Percentiles rank a stretch among this genome's conserved stretches.
phyloP scores from a whole-genome alignment of 2,797 vertebrate species.

The Rhinogobio ventralis region DNA sequence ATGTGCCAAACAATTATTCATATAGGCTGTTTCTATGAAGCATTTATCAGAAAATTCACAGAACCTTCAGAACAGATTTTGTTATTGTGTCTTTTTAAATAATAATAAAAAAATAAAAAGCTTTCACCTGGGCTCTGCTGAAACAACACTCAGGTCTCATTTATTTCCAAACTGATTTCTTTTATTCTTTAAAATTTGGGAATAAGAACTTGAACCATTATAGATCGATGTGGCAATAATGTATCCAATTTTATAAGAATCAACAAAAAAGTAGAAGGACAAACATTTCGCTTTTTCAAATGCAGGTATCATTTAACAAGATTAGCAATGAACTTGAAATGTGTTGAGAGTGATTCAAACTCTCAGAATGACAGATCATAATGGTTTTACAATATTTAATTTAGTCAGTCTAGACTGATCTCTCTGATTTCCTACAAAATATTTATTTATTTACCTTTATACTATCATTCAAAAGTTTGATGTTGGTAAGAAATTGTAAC shows the following conservation, averaged over 20 bases:
- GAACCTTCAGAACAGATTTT: background rate
- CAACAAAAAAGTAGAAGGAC: slow-evolving; percentile 16
- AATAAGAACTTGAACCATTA: background rate
- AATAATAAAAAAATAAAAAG: background rate
- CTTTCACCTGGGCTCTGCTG: background rate
- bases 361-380: background rate
- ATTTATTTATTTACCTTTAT: background rate
- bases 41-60: slow-evolving; percentile 14
- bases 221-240: slow-evolving; percentile 4
- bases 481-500: background rate
- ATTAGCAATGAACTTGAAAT: slow-evolving; percentile 4
- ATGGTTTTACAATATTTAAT: background rate
- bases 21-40: background rate
- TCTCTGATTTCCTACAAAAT: background rate
- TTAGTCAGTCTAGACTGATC: background rate
- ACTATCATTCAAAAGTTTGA: background rate
- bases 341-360: background rate
- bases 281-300: slow-evolving; percentile 18
- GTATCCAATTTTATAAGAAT: background rate
- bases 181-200: slow-evolving; percentile 1
- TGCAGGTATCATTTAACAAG: background rate
- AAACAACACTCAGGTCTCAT: background rate
- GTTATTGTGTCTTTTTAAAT: background rate
- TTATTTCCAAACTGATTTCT: background rate
- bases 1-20: slow-evolving; percentile 1